Evolutionary conservation across 2,113 vertebrate genomes (phyloP).

Genomic region (Ptyas mucosa): DNA sequence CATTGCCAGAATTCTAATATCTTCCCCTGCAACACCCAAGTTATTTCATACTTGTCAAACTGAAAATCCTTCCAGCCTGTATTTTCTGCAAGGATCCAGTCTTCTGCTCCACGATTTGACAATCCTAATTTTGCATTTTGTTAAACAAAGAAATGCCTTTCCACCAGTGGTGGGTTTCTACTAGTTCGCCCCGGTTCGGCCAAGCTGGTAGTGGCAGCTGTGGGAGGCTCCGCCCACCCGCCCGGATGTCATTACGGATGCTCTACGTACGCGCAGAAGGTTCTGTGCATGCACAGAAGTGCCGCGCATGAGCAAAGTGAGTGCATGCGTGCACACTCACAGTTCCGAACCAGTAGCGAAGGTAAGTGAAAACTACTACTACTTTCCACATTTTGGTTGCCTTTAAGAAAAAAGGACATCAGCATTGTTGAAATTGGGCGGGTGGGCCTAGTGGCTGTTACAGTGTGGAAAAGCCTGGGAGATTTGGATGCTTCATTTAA

Average conservation of each 20-base stretch:
- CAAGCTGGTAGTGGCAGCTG: fast-evolving
- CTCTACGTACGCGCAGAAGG: too few species aligned
- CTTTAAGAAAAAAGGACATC: not conserved
- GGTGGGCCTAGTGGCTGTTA: not conserved
- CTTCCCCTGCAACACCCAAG: not conserved
- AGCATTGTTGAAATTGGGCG: not conserved
- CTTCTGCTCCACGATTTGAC: not conserved
- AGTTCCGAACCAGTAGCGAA: too few species aligned
- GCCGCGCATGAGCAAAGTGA: too few species aligned
- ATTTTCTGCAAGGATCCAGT: not conserved
- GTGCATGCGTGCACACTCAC: too few species aligned
- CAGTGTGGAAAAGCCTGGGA: not conserved
- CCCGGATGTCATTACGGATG: too few species aligned
- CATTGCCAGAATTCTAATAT: not conserved
- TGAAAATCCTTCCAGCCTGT: not conserved
- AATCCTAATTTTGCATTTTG: not conserved
- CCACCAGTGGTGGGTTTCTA: not conserved
- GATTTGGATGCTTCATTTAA: not conserved
- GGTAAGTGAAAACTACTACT: too few species aligned
- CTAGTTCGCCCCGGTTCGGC: too few species aligned
- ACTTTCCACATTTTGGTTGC: not conserved
- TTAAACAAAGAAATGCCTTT: not conserved
- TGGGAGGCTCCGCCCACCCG: too few species aligned
- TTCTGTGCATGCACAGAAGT: too few species aligned
- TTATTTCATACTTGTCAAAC: not conserved